phyloP scores from a whole-genome alignment of 2,888 invertebrate genomes.

The Ischnura elegans region DNA sequence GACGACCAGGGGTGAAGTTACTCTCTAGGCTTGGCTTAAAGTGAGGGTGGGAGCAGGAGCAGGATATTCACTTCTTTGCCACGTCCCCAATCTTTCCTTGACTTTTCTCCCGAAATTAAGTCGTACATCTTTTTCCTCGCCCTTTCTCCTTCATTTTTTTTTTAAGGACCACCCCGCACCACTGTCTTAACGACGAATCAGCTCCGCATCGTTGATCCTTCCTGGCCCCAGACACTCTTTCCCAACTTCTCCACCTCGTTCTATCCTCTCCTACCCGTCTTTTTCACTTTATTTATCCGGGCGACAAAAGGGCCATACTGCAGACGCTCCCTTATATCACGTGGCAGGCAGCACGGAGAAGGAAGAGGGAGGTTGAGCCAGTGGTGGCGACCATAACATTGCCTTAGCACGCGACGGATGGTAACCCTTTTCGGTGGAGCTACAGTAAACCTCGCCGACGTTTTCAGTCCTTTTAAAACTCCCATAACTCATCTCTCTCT shows the following conservation, averaged over 20 bases:
- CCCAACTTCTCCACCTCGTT: neutral
- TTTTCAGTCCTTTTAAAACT: slow-evolving; percentile 31
- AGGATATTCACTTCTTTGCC: neutral
- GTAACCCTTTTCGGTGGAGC: neutral
- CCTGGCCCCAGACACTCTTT: neutral
- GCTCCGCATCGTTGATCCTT: neutral
- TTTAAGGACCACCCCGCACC: neutral
- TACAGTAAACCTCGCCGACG: neutral
- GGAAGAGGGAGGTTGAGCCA: too few species aligned
- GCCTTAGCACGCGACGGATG: neutral
- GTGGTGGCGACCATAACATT: neutral
- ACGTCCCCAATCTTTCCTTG: neutral
- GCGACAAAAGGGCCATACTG: neutral
- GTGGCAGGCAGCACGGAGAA: neutral
- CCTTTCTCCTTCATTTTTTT: neutral
- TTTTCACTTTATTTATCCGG: neutral
- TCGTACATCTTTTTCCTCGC: neutral
- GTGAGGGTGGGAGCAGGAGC: too few species aligned
- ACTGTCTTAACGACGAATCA: neutral
- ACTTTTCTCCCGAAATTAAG: slow-evolving; percentile 14
- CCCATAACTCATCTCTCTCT: neutral
- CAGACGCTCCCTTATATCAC: neutral
- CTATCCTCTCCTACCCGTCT: neutral
- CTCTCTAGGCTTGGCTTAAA: too few species aligned
- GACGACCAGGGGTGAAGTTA: too few species aligned